A percentile compares a stretch with the other conserved stretches of the same genome.
phyloP scores from a whole-genome alignment of 1,140 invertebrate species.

The Hylyphantes graminicola region DNA sequence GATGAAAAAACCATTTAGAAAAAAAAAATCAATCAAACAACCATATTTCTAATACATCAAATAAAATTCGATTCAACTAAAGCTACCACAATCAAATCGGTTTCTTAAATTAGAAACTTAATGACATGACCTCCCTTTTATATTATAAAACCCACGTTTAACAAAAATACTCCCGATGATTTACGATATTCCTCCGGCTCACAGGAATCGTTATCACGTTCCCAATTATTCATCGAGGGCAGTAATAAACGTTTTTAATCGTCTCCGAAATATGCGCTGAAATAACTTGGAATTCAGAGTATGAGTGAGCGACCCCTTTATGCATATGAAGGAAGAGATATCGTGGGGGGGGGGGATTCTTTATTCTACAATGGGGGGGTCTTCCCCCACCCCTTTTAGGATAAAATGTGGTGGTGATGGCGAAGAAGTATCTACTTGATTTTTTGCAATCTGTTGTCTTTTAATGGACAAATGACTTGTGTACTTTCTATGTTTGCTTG shows the following conservation, averaged over 20 bases:
- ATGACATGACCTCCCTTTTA: too few relatives aligned
- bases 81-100: too few relatives aligned
- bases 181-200: background rate
- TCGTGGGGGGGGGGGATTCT: constrained; percentile 50
- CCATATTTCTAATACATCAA: too few relatives aligned
- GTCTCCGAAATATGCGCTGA: background rate
- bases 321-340: constrained; percentile 51
- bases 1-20: too few relatives aligned
- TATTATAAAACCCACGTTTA: too few relatives aligned
- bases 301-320: constrained; percentile 42
- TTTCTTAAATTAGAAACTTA: too few relatives aligned
- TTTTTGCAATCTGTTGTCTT: too few relatives aligned
- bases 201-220: background rate
- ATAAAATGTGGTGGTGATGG: constrained; percentile 42
- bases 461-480: too few relatives aligned
- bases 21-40: too few relatives aligned
- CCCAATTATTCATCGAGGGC: background rate
- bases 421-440: background rate
- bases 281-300: background rate
- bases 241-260: background rate
- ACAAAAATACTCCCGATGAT: background rate
- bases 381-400: background rate
- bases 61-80: too few relatives aligned
- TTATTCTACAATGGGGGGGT: constrained; percentile 39
- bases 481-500: too few relatives aligned